Evolutionary conservation across 2,113 vertebrate genomes (phyloP), one percentile per base, ranked within the genome.

Genomic region (Sturnira hondurensis): DNA sequence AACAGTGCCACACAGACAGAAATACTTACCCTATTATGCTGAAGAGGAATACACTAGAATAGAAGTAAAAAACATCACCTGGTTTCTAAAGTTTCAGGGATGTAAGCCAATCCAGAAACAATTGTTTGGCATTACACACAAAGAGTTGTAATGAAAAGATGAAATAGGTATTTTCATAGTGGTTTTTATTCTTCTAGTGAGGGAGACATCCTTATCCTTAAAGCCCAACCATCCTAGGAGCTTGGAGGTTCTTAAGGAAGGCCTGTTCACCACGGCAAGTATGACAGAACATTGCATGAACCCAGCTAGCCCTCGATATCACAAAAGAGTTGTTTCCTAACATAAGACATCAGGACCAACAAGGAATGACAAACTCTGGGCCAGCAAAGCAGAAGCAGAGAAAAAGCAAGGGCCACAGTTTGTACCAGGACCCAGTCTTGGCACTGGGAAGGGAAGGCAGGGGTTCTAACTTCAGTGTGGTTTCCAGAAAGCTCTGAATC

Each of bases 61-160:
- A 88, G 93, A 89, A 65, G 38, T 4, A 11, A 28, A 38, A 91
- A 71, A 63, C 54, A 94, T 14, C 68, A 93, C 81, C 56, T 71
- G 28, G 47, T 90, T 94, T 98, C 93, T 97, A 93, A 89, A 78
- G 82, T 82, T 94, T 95, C 95, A 74, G 20, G 61, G 65, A 96
- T 89, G 78, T 74, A 84, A 95, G 76, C 73, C n/a, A 85, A 93
- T 89, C 88, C 83, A 95, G 85, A 91, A 94, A 70, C 41, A 68
- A 74, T 89, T 17, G 86, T 45, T n/a, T 98, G 83, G 33, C 68
- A 93, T 70, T 94, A 95, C 95, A 78, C 86, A n/a, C 26, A 91
- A 33, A 95, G 58, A 78, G 4, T 26, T 90, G 61, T 61, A 92
- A 71, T 94, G 63, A 87, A 89, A 96, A 92, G 47, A 38, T 93